phyloP scores from a whole-genome alignment of 1,140 invertebrate species.

The Acromyrmex echinatior region DNA sequence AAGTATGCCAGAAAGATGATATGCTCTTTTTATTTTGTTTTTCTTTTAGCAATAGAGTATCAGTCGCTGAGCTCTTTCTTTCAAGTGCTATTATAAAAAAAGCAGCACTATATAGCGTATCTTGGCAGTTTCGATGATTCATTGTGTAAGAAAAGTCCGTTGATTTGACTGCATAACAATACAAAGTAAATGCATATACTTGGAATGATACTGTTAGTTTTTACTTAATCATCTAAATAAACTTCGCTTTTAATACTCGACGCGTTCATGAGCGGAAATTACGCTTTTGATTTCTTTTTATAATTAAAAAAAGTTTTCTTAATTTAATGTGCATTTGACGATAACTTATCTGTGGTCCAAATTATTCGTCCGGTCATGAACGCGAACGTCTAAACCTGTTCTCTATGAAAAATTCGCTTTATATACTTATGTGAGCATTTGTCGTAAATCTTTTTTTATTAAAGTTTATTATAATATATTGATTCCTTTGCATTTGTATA shows the following conservation, averaged over 20 bases:
- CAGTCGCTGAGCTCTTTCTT: slow-evolving; percentile 57
- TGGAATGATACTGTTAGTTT: slow-evolving; percentile 79
- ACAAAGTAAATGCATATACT: slow-evolving; percentile 80
- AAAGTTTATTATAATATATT: slow-evolving; percentile 45
- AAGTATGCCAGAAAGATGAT: slow-evolving; percentile 74
- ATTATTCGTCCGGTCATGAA: slow-evolving; percentile 38
- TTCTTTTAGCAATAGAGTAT: slow-evolving; percentile 10
- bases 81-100: slow-evolving; percentile 48
- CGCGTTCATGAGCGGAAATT: slow-evolving; percentile 55
- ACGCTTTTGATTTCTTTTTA: slow-evolving; percentile 69
- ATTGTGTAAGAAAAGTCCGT: slow-evolving; percentile 71
- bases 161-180: slow-evolving; percentile 65
- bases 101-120: slow-evolving; percentile 59
- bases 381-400: slow-evolving; percentile 19
- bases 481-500: slow-evolving; percentile 1
- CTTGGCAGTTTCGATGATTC: slow-evolving; percentile 76
- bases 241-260: not conserved
- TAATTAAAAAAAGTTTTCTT: slow-evolving; percentile 38
- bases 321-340: slow-evolving; percentile 22
- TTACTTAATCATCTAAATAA: slow-evolving; percentile 63
- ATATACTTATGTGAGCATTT: slow-evolving; percentile 38
- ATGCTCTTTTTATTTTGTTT: slow-evolving; percentile 60
- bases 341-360: slow-evolving; percentile 26
- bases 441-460: slow-evolving; percentile 37
- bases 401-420: slow-evolving; percentile 50